phyloP scores from a whole-genome alignment of 2,888 invertebrate genomes.

The Mesorhabditis sp. region DNA sequence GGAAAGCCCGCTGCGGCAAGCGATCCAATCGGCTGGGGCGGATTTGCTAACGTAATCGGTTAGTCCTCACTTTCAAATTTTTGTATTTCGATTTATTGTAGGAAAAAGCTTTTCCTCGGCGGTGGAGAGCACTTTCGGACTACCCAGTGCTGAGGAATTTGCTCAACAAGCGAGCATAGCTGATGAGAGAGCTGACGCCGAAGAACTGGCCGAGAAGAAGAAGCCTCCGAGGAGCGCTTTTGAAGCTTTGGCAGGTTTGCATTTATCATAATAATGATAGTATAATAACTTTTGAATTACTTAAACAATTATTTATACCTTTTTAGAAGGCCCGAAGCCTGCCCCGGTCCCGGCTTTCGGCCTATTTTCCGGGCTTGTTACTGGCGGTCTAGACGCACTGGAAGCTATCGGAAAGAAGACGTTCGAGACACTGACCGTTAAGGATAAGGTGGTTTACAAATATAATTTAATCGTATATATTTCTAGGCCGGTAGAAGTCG shows the following conservation, averaged over 20 bases:
- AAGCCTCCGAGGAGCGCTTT: neutral
- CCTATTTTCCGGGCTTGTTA: constrained; percentile 50
- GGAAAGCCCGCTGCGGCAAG: neutral
- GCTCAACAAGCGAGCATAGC: constrained; percentile 59
- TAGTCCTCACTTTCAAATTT: neutral
- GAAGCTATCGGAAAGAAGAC: constrained; percentile 92
- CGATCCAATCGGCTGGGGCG: neutral
- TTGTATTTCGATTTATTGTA: neutral
- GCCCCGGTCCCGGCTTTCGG: constrained; percentile 15
- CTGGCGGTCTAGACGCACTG: constrained; percentile 70
- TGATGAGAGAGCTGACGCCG: neutral
- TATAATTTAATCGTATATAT: neutral
- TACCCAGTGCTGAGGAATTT: constrained; percentile 77
- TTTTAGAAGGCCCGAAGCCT: neutral
- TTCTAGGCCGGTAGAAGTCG: neutral
- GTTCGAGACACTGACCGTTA: constrained; percentile 88
- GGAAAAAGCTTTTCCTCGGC: constrained; percentile 76
- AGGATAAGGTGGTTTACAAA: constrained; percentile 69
- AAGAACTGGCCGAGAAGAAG: neutral
- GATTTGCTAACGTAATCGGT: constrained; percentile 2
- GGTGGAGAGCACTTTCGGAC: constrained; percentile 76
- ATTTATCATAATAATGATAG: neutral
- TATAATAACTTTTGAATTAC: neutral
- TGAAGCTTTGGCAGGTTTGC: neutral
- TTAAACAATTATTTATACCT: neutral